These are phyloP conservation scores for Rhaphigaster nebulosa DNA, from an alignment of 2,888 invertebrate species.

Conservation along the genomic window DNA sequence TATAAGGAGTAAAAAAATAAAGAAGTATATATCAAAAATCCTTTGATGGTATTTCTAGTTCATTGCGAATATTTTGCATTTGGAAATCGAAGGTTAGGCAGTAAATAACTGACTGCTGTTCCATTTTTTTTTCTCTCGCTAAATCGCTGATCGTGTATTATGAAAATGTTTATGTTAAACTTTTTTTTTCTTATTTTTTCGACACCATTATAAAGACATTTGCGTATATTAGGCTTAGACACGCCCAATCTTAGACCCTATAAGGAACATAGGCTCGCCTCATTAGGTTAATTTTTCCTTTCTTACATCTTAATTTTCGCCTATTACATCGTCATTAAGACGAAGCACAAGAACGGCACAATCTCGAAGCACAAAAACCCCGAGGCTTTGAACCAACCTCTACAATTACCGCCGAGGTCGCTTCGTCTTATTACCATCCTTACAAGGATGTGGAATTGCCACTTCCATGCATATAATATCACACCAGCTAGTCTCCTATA, in stretches of 20 bases:
- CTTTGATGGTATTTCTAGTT: background rate
- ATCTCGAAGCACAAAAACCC: background rate
- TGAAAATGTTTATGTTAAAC: background rate
- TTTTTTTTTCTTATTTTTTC: background rate
- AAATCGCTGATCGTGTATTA: background rate
- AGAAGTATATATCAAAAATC: background rate
- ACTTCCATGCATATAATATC: conserved; percentile 18
- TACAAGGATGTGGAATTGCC: background rate
- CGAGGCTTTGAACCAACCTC: background rate
- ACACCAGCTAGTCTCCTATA: background rate
- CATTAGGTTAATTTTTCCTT: background rate
- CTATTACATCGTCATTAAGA: background rate
- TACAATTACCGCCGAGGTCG: conserved; percentile 9
- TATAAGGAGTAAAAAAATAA: no score
- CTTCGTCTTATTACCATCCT: background rate
- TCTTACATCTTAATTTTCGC: background rate
- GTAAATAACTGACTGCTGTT: background rate
- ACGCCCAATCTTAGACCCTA: background rate
- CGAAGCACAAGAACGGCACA: background rate
- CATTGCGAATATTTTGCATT: background rate
- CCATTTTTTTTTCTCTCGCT: background rate
- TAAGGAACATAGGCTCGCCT: background rate
- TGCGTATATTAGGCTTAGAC: background rate
- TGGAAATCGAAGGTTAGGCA: background rate
- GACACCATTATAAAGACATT: conserved; percentile 12